Percentiles rank a stretch among this genome's conserved stretches.
Conservation (phyloP, 2,888 invertebrate species). For the Seira ritae region DNA sequence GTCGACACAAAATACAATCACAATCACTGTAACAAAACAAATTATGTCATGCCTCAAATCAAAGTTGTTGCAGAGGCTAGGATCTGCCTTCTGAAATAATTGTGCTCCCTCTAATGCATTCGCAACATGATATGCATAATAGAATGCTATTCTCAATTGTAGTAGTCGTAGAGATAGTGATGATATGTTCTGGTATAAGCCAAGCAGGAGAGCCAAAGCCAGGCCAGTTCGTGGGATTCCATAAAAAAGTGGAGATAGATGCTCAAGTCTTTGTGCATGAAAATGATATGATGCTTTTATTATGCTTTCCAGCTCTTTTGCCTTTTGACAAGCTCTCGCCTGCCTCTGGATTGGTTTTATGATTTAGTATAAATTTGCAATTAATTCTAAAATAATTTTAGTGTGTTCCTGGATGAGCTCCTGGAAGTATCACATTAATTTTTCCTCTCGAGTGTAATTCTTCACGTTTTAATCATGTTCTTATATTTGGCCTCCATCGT, state of each 20-base stretch:
- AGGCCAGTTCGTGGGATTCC: slow-evolving; percentile 25
- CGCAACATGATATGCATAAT: too few relatives aligned
- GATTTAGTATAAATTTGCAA: slow-evolving; percentile 59
- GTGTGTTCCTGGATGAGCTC: slow-evolving; percentile 44
- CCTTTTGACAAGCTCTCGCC: too few relatives aligned
- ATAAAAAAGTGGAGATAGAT: slow-evolving; percentile 25
- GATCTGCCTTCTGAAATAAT: too few relatives aligned
- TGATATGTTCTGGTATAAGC: too few relatives aligned
- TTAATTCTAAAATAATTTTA: slow-evolving; percentile 30
- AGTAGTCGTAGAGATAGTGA: too few relatives aligned
- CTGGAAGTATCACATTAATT: slow-evolving; percentile 17
- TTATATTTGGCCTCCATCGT: slow-evolving; percentile 39
- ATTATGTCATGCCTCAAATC: too few relatives aligned
- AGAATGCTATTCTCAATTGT: too few relatives aligned
- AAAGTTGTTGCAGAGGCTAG: too few relatives aligned
- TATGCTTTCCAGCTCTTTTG: slow-evolving; percentile 56
- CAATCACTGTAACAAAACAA: too few relatives aligned
- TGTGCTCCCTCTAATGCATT: too few relatives aligned
- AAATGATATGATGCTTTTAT: slow-evolving; percentile 29
- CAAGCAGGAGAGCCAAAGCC: too few relatives aligned
- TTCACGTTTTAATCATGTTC: slow-evolving; percentile 23
- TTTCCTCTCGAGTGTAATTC: neutral
- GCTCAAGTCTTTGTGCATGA: slow-evolving; percentile 44
- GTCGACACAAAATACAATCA: too few relatives aligned
- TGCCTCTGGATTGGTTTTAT: slow-evolving; percentile 36